Evolutionary conservation across 2,888 invertebrate genomes (phyloP), one percentile per base, ranked within the genome.

Genomic region (Aspidapion aeneum): DNA sequence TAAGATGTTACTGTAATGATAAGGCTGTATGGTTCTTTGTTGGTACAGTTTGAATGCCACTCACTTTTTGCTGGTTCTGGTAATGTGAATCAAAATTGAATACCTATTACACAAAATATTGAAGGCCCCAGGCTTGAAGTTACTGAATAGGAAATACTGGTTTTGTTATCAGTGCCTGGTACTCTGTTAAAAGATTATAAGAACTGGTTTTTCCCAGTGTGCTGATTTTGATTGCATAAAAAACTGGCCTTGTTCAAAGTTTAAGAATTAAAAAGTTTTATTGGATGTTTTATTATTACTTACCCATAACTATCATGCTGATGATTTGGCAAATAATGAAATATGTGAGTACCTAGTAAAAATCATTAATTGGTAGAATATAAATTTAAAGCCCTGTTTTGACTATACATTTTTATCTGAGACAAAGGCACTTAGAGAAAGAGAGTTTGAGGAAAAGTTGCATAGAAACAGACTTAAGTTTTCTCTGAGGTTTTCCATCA

Each of bases 1-100:
- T 76, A 75, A 77, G 77, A 77, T 76, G 74, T 70, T 72, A 71
- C 71, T 70, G 66, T 69, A 72, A 65, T 75, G 77, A 77, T 77
- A 77, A 77, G 71, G 58, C 62, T 48, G n/a, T n/a, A n/a, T n/a
- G 35, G 62, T 67, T 65, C 65, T 67, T 67, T 65, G 65, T 67
- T 63, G 52, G 22, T 59, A 56, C 56, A 60, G 63, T 59, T 61
- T 61, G 58, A 62, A 62, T 63, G 60, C 64, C 64, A 64, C 66
- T 66, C 66, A 64, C 66, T 62, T 52, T 19, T 52, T 18, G 35
- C 35, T 35, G 35, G n/a, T 12, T 35, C 35, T 35, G 3, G 35
- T 35, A 35, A 35, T 35, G 35, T 35, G 35, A 35, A 35, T 35
- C 12, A 35, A 35, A 35, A 35, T 35, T 3, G 35, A 35, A 35